A percentile compares a stretch with the other conserved stretches of the same genome.
Evolutionary conservation across 35 echinoderm and acorn worm genomes (phyloP).

Genomic region (Patiria miniata): DNA sequence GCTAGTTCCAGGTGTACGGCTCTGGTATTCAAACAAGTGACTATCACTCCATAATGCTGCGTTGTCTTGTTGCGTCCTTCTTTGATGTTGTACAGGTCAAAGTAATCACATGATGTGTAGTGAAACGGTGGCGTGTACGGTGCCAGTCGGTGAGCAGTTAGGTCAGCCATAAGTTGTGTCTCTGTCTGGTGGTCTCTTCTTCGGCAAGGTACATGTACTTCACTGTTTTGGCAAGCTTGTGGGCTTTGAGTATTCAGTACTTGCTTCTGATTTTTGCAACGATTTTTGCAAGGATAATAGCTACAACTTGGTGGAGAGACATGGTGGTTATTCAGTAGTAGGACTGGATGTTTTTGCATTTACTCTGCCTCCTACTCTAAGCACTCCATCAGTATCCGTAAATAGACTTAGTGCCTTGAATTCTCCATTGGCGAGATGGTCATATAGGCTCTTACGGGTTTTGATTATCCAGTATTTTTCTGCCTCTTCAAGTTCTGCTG

Average conservation of each 20-base stretch:
- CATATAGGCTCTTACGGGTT: too few relatives aligned
- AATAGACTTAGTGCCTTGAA: too few relatives aligned
- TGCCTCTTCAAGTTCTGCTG: too few relatives aligned
- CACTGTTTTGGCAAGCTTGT: conserved; percentile 49
- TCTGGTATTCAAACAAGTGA: conserved; percentile 68
- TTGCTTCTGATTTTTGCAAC: too few relatives aligned
- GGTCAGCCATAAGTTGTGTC: conserved; percentile 35
- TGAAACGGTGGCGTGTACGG: conserved; percentile 70
- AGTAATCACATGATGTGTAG: conserved; percentile 63
- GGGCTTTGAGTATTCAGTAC: conserved; percentile 60
- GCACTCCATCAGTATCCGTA: too few relatives aligned
- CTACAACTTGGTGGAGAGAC: too few relatives aligned
- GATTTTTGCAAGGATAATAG: too few relatives aligned
- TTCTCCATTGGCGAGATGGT: too few relatives aligned
- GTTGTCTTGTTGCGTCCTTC: conserved; percentile 36
- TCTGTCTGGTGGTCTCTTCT: conserved; percentile 6
- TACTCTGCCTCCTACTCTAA: too few relatives aligned
- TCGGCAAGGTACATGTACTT: conserved; percentile 60
- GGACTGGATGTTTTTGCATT: too few relatives aligned
- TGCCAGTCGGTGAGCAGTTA: conserved; percentile 38
- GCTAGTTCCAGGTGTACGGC: conserved; percentile 70
- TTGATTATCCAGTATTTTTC: too few relatives aligned
- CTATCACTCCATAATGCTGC: conserved; percentile 65
- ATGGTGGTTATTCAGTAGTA: too few relatives aligned
- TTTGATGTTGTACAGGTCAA: conserved; percentile 45